A percentile compares a stretch with the other conserved stretches of the same genome.
Evolutionary conservation across 2,113 vertebrate genomes (phyloP).

Genomic region (Scopus umbretta): DNA sequence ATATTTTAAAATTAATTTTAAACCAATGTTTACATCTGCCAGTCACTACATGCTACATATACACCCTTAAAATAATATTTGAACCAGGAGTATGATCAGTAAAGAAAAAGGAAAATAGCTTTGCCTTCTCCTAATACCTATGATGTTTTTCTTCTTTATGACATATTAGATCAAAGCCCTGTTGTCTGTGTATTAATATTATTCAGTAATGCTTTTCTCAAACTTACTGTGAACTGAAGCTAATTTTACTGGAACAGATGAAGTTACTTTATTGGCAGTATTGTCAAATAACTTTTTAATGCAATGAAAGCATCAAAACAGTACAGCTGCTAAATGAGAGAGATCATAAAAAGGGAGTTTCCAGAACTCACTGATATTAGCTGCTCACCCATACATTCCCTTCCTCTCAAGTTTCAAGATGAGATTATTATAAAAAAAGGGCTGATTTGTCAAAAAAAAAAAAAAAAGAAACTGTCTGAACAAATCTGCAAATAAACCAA

Average conservation of each 20-base stretch:
- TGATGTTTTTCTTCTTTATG: background rate
- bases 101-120: background rate
- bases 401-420: constrained; percentile 81
- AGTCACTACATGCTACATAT: background rate
- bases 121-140: background rate
- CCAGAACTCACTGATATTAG: constrained; percentile 75
- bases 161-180: background rate
- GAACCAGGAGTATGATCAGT: background rate
- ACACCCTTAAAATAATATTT: background rate
- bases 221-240: background rate
- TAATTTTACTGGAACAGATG: constrained; percentile 1
- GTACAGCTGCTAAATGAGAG: constrained; percentile 61
- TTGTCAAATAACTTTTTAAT: constrained; percentile 22
- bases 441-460: constrained; percentile 54
- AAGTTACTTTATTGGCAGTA: constrained; percentile 5
- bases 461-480: constrained; percentile 43
- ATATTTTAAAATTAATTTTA: constrained; percentile 26
- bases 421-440: constrained; percentile 70
- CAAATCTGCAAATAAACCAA: constrained; percentile 57
- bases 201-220: background rate
- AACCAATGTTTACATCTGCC: background rate
- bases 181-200: background rate
- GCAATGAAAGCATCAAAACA: constrained; percentile 64
- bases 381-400: constrained; percentile 71
- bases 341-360: constrained; percentile 78